Conservation (phyloP, 64 coral and sea anemone genomes). For the Montipora foliosa region DNA sequence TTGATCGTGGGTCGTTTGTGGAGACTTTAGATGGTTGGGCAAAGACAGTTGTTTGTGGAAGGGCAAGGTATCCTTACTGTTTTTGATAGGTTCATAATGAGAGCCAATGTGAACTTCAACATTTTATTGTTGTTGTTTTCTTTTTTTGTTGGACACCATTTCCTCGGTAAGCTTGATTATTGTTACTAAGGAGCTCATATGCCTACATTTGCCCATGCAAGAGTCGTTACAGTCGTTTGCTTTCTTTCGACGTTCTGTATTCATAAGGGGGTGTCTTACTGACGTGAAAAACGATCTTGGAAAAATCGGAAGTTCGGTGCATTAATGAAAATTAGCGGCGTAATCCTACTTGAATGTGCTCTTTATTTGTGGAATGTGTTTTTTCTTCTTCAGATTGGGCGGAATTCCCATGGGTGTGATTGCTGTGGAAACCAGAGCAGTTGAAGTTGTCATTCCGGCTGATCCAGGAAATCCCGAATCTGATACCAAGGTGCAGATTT, state of each 20-base stretch:
- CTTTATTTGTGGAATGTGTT: background rate
- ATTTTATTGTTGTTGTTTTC: too few relatives aligned
- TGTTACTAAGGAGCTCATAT: too few relatives aligned
- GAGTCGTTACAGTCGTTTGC: too few relatives aligned
- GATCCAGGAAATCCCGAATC: conserved; percentile 97
- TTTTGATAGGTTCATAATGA: background rate
- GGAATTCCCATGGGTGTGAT: conserved; percentile 98
- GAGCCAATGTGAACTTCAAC: too few relatives aligned
- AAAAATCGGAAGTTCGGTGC: too few relatives aligned
- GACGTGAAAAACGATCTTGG: too few relatives aligned
- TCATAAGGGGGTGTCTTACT: too few relatives aligned
- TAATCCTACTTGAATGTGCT: background rate
- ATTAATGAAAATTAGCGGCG: too few relatives aligned
- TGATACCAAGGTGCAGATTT: conserved; percentile 74
- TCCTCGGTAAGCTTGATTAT: too few relatives aligned
- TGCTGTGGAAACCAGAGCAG: conserved; percentile 94
- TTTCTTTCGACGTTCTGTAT: too few relatives aligned
- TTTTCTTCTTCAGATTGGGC: conserved; percentile 61
- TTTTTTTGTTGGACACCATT: too few relatives aligned
- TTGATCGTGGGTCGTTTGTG: conserved; percentile 92
- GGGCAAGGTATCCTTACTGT: conserved; percentile 76
- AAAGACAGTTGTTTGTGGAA: conserved; percentile 95
- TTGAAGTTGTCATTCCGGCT: conserved; percentile 95
- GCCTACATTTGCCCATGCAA: too few relatives aligned
- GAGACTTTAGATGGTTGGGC: conserved; percentile 94